Evolutionary conservation across 2,113 vertebrate species (phyloP).

Genomic region (Merops nubicus): DNA sequence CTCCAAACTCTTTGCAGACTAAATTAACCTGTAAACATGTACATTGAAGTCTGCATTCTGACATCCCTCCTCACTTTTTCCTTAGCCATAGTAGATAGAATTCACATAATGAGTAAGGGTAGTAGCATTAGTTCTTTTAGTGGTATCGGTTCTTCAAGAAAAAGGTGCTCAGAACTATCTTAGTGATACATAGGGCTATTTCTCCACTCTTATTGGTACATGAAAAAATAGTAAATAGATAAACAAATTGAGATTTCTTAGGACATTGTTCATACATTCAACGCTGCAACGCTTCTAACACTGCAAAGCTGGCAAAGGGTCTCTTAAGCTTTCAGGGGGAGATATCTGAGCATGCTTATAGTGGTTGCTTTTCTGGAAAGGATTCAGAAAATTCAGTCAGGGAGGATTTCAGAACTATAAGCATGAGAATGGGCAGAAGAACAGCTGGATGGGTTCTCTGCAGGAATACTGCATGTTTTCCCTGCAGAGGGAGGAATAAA

Average conservation of each 20-base stretch:
- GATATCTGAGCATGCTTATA: not conserved
- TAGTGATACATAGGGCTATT: rapidly evolving
- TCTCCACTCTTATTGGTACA: not conserved
- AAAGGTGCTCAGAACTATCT: not conserved
- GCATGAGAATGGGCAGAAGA: not conserved
- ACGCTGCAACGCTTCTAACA: not conserved
- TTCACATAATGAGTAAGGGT: not conserved
- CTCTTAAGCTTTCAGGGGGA: not conserved
- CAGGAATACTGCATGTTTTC: not conserved
- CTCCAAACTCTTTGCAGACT: not conserved
- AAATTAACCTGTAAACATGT: not conserved
- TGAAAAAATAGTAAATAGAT: not conserved
- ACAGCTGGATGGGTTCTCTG: not conserved
- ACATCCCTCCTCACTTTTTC: not conserved
- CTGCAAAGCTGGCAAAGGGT: not conserved
- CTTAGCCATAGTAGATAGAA: not conserved
- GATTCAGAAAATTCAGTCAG: not conserved
- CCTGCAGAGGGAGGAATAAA: not conserved
- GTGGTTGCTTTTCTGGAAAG: not conserved
- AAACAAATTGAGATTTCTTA: not conserved
- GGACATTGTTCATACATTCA: not conserved
- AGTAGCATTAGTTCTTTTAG: not conserved
- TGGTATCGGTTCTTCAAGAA: not conserved
- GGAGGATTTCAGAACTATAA: not conserved
- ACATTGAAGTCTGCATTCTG: not conserved